Evolutionary conservation across 1,140 invertebrate species (phyloP).

Genomic region (Camponotus vicinus): DNA sequence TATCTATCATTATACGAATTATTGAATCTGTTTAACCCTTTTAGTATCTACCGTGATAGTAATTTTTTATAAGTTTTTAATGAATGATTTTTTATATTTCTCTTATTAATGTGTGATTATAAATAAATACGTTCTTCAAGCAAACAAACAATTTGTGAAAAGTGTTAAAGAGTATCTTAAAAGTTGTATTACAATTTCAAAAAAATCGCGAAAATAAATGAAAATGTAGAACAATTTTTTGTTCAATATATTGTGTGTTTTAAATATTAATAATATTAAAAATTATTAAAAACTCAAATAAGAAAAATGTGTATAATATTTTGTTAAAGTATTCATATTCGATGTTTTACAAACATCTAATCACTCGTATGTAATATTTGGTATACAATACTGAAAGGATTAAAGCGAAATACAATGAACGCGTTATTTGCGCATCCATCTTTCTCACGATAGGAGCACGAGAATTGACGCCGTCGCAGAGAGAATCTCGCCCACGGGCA

Average conservation of each 20-base stretch:
- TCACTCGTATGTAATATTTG: neutral
- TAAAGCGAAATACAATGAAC: neutral
- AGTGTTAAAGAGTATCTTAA: neutral
- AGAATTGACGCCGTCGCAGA: constrained; percentile 33
- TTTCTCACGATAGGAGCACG: constrained; percentile 33
- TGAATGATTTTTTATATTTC: neutral
- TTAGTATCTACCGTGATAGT: neutral
- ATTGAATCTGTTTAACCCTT: constrained; percentile 20
- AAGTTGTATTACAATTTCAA: neutral
- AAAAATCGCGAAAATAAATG: neutral
- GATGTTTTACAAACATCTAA: neutral
- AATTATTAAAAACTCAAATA: neutral
- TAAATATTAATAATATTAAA: neutral
- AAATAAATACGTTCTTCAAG: neutral
- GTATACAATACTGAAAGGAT: neutral
- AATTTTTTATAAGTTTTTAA: neutral
- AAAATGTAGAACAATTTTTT: neutral
- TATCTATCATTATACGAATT: neutral
- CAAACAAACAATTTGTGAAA: neutral
- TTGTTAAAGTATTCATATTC: neutral
- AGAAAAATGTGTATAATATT: neutral
- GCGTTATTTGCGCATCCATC: neutral
- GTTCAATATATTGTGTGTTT: neutral
- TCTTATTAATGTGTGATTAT: neutral
- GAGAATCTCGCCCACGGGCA: constrained; percentile 71